Base-by-base conservation (phyloP, 2,888 invertebrate genomes). In the Microplitis manilae region DNA sequence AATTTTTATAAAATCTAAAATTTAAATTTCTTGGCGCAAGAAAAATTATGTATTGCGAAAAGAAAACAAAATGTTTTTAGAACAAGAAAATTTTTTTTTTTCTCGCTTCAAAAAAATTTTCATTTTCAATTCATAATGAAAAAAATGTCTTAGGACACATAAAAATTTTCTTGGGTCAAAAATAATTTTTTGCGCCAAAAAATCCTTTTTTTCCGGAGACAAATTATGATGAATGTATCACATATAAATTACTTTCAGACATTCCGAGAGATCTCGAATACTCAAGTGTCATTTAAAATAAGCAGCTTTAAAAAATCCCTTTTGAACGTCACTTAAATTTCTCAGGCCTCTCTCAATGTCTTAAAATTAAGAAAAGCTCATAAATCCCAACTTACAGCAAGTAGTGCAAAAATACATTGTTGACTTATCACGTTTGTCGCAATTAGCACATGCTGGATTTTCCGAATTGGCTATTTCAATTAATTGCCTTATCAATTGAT, bases 321-420 rank as follows among this genome's bases (percentile, higher is more conserved):
- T 50, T 50, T 4, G 13, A 50, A 50, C 50, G 13, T 50, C 50
- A 50, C 50, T 50, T 50, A 50, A 50, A 50, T 30, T 20, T 41
- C 30, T 20, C 50, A 61, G 39, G 9, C 30, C 30, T 30, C 30
- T 30, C 30, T 30, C 20, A 2, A 4, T 30, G 30, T 30, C 30
- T 30, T 30, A 30, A 68, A 62, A 13, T 62, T 4, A n/a, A 13
- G 7, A 6, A 7, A 20, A 17, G 7, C 20, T 15, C 30, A 60
- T 38, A 61, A 20, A 30, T 15, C 2, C 30, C 30, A 40, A 78
- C 85, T 72, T 90, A 93, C 94, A 93, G 87, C 95, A 95, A 69
- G 95, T 95, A 87, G 94, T 94, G 91, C 95, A 95, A 91, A 94
- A 95, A 89, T 92, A 95, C 95, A 95, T 95, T 77, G 94, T 94